phyloP scores from a whole-genome alignment of 2,797 vertebrate genomes.

The Melopsittacus undulatus region DNA sequence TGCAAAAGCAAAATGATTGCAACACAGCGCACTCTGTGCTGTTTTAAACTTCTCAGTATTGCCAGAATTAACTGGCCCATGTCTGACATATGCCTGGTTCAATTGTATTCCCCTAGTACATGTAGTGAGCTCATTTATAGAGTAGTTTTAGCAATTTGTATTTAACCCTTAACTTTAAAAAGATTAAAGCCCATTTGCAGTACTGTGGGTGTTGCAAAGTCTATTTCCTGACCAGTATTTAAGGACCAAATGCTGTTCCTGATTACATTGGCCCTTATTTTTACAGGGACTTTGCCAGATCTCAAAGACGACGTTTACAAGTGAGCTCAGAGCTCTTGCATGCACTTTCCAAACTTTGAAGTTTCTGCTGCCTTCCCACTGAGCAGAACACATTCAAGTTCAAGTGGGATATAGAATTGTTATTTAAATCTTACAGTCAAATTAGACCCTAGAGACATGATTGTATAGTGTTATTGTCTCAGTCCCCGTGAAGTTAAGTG shows the following conservation, averaged over 20 bases:
- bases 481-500: conserved; percentile 32
- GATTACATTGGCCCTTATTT: not conserved
- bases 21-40: not conserved
- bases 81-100: not conserved
- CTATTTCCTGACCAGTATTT: not conserved
- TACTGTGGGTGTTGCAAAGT: not conserved
- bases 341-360: not conserved
- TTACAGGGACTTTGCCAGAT: not conserved
- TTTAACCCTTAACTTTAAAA: not conserved
- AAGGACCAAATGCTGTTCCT: not conserved
- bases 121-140: not conserved
- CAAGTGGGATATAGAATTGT: conserved; percentile 1
- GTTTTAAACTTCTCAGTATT: not conserved
- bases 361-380: not conserved
- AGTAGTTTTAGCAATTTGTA: not conserved
- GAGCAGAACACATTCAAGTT: conserved; percentile 29
- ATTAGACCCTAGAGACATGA: conserved; percentile 41
- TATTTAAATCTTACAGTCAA: conserved; percentile 43
- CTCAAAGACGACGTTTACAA: not conserved
- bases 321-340: not conserved
- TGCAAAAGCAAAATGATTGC: not conserved
- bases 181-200: not conserved
- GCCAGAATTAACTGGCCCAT: not conserved
- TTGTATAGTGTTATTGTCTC: not conserved
- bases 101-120: not conserved